Base-by-base conservation (phyloP, 2,888 invertebrate species). In the Amblyjoppa fuscipennis region DNA sequence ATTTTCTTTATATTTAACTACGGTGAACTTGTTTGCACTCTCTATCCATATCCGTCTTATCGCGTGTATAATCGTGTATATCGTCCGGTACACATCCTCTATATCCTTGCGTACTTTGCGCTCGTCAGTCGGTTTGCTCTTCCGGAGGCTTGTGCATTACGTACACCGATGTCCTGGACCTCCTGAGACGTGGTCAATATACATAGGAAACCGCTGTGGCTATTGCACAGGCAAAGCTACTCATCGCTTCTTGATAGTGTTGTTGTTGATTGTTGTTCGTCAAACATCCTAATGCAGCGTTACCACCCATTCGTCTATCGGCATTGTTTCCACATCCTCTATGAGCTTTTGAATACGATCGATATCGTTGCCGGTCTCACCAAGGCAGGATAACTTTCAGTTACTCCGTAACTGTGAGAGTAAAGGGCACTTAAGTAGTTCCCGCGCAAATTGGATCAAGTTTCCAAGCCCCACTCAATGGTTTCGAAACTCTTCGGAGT, bases 271-370 rank as follows among this genome's bases (percentile, higher is more conserved):
- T 74, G 84, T 70, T 81, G 87, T 83, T 88, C 84, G 64, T 80
- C 74, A 81, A 78, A 87, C 81, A 85, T 88, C 85, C 89, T 89
- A 87, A 90, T 89, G 82, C 83, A 80, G 79, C 74, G 86, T 85
- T 87, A 89, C 87, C 86, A 75, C 71, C 85, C 71, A 82, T 38
- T 20, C 6, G 28, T 41, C 41, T 41, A 41, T 25, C 38, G 16
- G 38, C 20, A 73, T 28, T 59, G 41, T 41, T 59, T 59, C 59
- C 59, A 1, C 5, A 73, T 73, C 45, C 73, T 74, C 20, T 74
- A 74, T 45, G 45, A 73, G 25, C 16, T 16, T 59, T 59, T 41
- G 41, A 41, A 13, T 5, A 45, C 28, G 59, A 25, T 25, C 28
- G 34, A 41, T 38, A 64, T 59, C 9, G 59, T n/a, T 71, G 31